phyloP scores from a whole-genome alignment of 2,888 invertebrate genomes.

The Drosophila recens region DNA sequence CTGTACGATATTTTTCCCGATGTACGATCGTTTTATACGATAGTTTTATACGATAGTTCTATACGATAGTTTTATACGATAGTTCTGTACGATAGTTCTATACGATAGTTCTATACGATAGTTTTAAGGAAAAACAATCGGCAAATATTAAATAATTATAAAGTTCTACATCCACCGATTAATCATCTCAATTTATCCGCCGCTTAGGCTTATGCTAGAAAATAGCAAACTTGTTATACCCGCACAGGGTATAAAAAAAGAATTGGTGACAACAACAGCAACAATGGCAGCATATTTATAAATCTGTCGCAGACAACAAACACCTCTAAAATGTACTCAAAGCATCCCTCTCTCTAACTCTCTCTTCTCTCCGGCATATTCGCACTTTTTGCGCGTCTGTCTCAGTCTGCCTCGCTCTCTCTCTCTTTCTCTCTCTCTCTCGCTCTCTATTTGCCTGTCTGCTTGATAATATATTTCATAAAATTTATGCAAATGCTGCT shows the following conservation, averaged over 20 bases:
- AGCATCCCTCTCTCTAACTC: conserved; percentile 29
- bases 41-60: too few species aligned
- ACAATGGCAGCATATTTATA: conserved; percentile 42
- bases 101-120: too few species aligned
- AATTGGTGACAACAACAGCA: conserved; percentile 51
- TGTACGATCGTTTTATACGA: too few species aligned
- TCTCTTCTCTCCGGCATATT: conserved; percentile 1
- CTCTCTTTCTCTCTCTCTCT: background rate
- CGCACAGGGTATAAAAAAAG: background rate
- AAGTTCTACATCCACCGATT: too few species aligned
- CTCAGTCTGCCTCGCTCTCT: background rate
- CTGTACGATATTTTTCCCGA: too few species aligned
- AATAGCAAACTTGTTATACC: too few species aligned
- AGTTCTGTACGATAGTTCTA: too few species aligned
- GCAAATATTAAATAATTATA: too few species aligned
- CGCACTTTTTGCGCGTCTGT: conserved; percentile 2
- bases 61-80: too few species aligned
- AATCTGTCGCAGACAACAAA: conserved; percentile 20
- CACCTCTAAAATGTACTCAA: conserved; percentile 31
- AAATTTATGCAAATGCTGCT: conserved; percentile 58
- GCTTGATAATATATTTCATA: conserved; percentile 35
- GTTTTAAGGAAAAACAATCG: too few species aligned
- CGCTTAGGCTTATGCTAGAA: too few species aligned
- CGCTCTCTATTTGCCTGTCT: background rate
- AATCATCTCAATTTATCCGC: too few species aligned